Base-by-base conservation (phyloP, 2,797 vertebrate species). In the Bovichtus diacanthus region DNA sequence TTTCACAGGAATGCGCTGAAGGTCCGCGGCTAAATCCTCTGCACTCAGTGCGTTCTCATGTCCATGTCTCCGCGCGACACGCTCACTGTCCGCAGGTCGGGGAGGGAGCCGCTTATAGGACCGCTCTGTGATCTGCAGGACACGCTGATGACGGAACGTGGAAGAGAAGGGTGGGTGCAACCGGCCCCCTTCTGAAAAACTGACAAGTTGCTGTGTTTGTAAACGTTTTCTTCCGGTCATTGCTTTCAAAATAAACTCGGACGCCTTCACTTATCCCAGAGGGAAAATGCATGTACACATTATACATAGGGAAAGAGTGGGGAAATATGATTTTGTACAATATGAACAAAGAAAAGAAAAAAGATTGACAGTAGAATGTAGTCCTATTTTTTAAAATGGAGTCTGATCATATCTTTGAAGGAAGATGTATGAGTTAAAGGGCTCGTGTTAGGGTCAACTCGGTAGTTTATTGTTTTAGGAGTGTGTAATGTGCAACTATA, bases 131-230 rank as follows among this genome's bases (percentile, higher is more conserved):
- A 93, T 95, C 94, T 93, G 95, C 94, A 90, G 95, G 92, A 95
- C 94, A 94, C 92, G 95, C 94, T 95, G 95, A 95, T 96, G 96
- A 95, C 94, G 95, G 95, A 95, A 93, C 92, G 93, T 92, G 95
- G 95, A 94, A 58, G 34, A 94, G 94, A 92, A 91, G 92, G 95
- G 94, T 93, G 95, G 94, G 94, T 92, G 95, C 93, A 93, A 12
- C 38, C 55, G 53, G 12, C 2, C 46, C 41, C 6, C n/a, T n/a
- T n/a, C n/a, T 6, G 15, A 10, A 54, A n/a, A 16, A 11, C 16
- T 41, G 56, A 3, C 60, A 74, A 62, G 51, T 7, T 36, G 16
- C 41, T 4, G 27, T 13, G 25, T n/a, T 21, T 43, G 43, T 10
- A 39, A 60, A 64, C 36, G 6, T 2, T 25, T n/a, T 36, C 9